Evolutionary conservation across 2,113 vertebrate genomes (phyloP).

Genomic region (Chionomys nivalis): DNA sequence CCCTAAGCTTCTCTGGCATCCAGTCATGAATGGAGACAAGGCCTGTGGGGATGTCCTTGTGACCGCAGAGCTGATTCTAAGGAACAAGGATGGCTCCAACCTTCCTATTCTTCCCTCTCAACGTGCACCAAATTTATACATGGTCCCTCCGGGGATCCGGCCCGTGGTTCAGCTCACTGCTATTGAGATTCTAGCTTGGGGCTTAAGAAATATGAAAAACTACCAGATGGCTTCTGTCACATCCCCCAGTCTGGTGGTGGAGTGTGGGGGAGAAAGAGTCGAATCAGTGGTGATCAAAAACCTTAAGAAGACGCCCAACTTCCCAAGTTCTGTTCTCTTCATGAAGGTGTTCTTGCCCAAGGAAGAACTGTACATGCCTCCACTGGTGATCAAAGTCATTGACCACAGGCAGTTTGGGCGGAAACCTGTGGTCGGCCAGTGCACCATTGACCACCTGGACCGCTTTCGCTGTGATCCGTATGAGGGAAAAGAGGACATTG

Average conservation of each 20-base stretch:
- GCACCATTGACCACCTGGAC: slow-evolving; percentile 93
- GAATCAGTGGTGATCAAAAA: slow-evolving; percentile 96
- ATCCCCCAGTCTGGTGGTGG: slow-evolving; percentile 95
- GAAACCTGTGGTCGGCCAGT: slow-evolving; percentile 97
- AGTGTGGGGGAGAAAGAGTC: slow-evolving; percentile 94
- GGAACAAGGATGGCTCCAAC: slow-evolving; percentile 89
- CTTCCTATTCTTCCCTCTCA: slow-evolving; percentile 95
- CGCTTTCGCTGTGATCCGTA: slow-evolving; percentile 95
- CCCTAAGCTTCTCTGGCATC: slow-evolving; percentile 94
- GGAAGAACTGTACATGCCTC: slow-evolving; percentile 96
- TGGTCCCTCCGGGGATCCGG: slow-evolving; percentile 98
- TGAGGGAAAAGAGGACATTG: slow-evolving; percentile 88
- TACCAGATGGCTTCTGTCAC: slow-evolving; percentile 94
- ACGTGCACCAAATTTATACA: slow-evolving; percentile 93
- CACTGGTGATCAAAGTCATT: slow-evolving; percentile 96
- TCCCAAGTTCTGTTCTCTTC: slow-evolving; percentile 95
- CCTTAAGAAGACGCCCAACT: slow-evolving; percentile 97
- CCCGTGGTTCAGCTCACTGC: slow-evolving; percentile 97
- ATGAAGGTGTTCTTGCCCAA: slow-evolving; percentile 98
- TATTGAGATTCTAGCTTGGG: slow-evolving; percentile 98
- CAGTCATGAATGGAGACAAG: slow-evolving; percentile 89
- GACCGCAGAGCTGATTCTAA: slow-evolving; percentile 95
- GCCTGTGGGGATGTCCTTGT: slow-evolving; percentile 92
- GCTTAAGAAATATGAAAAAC: slow-evolving; percentile 97
- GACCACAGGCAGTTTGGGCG: slow-evolving; percentile 97